Conservation (phyloP, 2,888 invertebrate genomes). For the Apeira syringaria region DNA sequence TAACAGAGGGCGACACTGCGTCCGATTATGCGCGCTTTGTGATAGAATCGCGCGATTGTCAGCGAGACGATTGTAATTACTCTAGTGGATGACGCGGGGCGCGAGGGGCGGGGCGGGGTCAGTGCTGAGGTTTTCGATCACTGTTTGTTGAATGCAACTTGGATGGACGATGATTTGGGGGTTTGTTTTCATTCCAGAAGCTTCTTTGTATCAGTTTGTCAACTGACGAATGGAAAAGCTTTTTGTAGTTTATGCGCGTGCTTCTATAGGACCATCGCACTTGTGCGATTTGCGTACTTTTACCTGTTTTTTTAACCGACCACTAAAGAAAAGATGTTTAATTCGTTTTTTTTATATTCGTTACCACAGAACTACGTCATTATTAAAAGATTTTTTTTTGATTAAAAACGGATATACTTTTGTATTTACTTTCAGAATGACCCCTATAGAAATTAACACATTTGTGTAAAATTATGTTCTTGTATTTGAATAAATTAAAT, state of each 20-base stretch:
- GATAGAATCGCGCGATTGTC: conserved; percentile 81
- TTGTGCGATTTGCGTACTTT: too few species aligned
- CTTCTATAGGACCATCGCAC: too few species aligned
- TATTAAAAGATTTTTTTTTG: too few species aligned
- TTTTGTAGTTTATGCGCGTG: neutral
- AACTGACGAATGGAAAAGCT: neutral
- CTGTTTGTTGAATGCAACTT: conserved; percentile 55
- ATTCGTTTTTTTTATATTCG: too few species aligned
- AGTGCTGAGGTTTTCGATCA: conserved; percentile 62
- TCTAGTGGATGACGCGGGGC: conserved; percentile 67
- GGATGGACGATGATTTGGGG: conserved; percentile 31
- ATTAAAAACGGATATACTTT: too few species aligned
- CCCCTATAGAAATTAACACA: too few species aligned
- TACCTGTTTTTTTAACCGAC: too few species aligned
- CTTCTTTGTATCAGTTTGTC: neutral
- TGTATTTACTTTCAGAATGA: too few species aligned
- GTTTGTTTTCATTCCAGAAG: conserved; percentile 6
- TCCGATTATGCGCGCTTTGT: conserved; percentile 81
- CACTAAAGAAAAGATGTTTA: too few species aligned
- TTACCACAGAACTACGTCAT: too few species aligned
- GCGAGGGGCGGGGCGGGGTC: conserved; percentile 4
- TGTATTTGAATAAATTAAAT: too few species aligned
- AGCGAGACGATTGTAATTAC: conserved; percentile 82
- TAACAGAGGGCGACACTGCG: conserved; percentile 58
- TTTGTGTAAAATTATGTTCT: too few species aligned